Conservation (phyloP, 2,113 vertebrate genomes). For the Salminus brasiliensis region DNA sequence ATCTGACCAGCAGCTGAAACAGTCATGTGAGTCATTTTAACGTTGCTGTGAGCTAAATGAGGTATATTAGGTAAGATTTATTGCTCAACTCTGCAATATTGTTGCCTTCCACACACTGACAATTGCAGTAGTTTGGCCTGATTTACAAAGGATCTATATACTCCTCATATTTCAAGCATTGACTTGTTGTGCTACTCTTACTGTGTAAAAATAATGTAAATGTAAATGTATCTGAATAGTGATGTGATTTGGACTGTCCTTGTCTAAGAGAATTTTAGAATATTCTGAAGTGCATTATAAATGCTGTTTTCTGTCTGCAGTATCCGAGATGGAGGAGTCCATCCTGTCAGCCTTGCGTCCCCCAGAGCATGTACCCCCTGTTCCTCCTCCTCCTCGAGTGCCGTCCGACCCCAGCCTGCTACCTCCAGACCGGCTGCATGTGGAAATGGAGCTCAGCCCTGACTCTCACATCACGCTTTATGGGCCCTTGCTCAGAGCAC, state of each 20-base stretch:
- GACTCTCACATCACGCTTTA: conserved; percentile 94
- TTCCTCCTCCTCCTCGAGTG: conserved; percentile 63
- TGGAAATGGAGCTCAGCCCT: conserved; percentile 94
- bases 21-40: conserved; percentile 83
- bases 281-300: not conserved
- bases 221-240: too few relatives aligned
- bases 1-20: conserved; percentile 93
- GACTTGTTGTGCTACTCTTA: not conserved
- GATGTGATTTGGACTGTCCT: not conserved
- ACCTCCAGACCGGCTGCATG: conserved; percentile 89
- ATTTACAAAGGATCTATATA: not conserved
- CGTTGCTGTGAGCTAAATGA: not conserved
- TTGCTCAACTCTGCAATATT: not conserved
- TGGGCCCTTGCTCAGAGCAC: conserved; percentile 88
- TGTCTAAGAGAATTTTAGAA: not conserved
- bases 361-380: conserved; percentile 71
- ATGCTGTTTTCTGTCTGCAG: conserved; percentile 64
- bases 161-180: not conserved
- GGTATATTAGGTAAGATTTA: not conserved
- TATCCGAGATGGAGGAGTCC: conserved; percentile 95
- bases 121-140: not conserved
- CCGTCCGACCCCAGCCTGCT: conserved; percentile 89
- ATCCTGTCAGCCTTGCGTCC: conserved; percentile 90
- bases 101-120: too few relatives aligned
- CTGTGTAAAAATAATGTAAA: not conserved